Percentiles rank a stretch among this genome's conserved stretches.
These are phyloP conservation scores for Macrobrachium nipponense DNA, from an alignment of 1,140 invertebrate species.

Conservation along the genomic window DNA sequence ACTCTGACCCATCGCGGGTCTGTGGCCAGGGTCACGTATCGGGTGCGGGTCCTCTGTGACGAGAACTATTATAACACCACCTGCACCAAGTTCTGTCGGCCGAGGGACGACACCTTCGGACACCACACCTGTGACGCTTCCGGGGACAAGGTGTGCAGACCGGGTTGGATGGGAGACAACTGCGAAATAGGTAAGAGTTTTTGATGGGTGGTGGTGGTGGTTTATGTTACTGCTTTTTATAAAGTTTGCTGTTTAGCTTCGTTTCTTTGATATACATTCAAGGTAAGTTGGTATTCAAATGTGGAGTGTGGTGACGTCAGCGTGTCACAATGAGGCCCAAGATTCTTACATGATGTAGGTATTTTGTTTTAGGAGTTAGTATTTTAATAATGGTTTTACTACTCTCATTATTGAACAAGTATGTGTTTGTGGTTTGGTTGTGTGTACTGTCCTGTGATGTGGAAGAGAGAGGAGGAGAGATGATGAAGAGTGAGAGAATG, in stretches of 20 bases:
- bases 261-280: no score
- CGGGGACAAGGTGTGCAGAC: conserved; percentile 68
- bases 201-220: not conserved
- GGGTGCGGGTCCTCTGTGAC: conserved; percentile 70
- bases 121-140: conserved; percentile 70
- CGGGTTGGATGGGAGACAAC: conserved; percentile 72
- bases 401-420: no score
- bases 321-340: no score
- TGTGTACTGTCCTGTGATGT: no score
- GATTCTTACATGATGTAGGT: no score
- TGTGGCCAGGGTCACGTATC: conserved; percentile 69
- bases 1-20: conserved; percentile 78
- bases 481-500: no score
- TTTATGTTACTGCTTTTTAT: not conserved
- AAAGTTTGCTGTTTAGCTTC: not conserved
- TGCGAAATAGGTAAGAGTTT: conserved; percentile 69
- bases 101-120: conserved; percentile 68
- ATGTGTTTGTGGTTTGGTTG: no score
- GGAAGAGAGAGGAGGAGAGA: no score
- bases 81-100: conserved; percentile 69
- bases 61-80: conserved; percentile 70
- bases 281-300: no score
- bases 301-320: no score
- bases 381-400: no score
- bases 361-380: no score